A percentile compares a stretch with the other conserved stretches of the same genome.
These are phyloP conservation scores for Fragum whitleyi DNA, from an alignment of 2,888 invertebrate genomes.

Conservation along the genomic window DNA sequence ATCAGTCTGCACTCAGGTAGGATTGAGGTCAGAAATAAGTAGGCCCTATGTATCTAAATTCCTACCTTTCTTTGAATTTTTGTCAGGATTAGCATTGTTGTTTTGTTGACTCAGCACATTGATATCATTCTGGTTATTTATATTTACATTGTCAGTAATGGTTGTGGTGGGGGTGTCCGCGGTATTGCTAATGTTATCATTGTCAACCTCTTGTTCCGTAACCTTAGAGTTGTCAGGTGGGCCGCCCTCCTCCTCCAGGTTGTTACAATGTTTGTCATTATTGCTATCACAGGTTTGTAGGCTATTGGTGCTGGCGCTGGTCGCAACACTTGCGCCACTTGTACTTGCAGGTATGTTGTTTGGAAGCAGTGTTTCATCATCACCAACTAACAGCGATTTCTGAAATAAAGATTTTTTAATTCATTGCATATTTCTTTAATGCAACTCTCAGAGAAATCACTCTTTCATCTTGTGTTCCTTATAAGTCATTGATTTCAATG, in stretches of 20 bases:
- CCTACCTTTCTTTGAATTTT: constrained; percentile 62
- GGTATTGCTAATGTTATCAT: constrained; percentile 24
- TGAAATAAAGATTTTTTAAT: constrained; percentile 13
- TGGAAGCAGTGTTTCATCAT: constrained; percentile 6
- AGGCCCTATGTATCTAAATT: no score
- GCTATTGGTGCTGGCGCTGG: constrained; percentile 70
- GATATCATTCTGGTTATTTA: constrained; percentile 64
- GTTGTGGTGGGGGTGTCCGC: constrained; percentile 20
- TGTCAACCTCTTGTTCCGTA: constrained; percentile 27
- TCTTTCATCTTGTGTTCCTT: no score
- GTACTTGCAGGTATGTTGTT: constrained; percentile 17
- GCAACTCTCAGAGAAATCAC: no score
- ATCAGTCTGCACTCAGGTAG: no score
- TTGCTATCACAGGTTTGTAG: constrained; percentile 65
- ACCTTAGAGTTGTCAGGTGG: constrained; percentile 24
- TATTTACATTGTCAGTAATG: constrained; percentile 54
- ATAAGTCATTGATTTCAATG: no score
- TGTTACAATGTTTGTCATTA: constrained; percentile 62
- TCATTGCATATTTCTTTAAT: no score
- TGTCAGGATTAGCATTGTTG: constrained; percentile 61
- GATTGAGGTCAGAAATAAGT: no score
- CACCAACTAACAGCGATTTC: constrained; percentile 31
- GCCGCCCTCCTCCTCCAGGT: constrained; percentile 42
- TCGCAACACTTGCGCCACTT: constrained; percentile 38
- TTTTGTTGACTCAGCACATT: constrained; percentile 64